Percentiles rank a stretch among this genome's conserved stretches.
phyloP scores from a whole-genome alignment of 2,113 vertebrate species.

The Cynocephalus volans region DNA sequence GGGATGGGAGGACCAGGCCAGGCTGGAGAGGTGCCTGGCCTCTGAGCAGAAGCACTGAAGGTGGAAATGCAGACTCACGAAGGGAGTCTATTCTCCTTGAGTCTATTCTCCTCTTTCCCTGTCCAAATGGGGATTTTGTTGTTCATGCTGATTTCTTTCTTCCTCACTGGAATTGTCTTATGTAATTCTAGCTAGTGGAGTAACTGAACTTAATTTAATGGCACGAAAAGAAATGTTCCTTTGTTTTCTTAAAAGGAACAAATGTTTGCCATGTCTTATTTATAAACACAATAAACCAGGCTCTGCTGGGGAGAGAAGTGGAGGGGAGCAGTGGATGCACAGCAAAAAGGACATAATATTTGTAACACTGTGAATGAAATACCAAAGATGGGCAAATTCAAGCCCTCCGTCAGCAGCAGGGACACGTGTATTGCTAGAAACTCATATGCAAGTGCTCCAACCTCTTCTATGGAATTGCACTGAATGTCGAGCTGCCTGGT shows the following conservation, averaged over 20 bases:
- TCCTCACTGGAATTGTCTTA: constrained; percentile 21
- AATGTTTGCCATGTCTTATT: constrained; percentile 62
- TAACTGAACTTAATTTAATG: constrained; percentile 60
- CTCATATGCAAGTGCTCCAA: fast-evolving
- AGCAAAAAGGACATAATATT: background rate
- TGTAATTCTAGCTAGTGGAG: constrained; percentile 15
- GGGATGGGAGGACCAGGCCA: no score
- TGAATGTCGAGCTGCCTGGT: background rate
- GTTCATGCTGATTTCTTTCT: background rate
- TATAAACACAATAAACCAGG: constrained; percentile 62
- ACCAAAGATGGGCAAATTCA: background rate
- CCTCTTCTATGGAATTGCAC: background rate
- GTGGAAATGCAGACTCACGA: background rate
- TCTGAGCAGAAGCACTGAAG: background rate
- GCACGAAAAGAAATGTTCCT: constrained; percentile 54
- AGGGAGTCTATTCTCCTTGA: background rate
- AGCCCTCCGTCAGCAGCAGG: background rate
- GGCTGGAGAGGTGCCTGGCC: background rate
- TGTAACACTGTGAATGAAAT: constrained; percentile 13
- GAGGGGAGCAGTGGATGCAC: background rate
- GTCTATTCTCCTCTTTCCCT: background rate
- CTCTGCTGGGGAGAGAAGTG: background rate
- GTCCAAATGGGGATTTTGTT: background rate
- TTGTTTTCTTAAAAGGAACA: constrained; percentile 65
- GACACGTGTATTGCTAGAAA: background rate